phyloP scores from a whole-genome alignment of 1,140 invertebrate species.

The Diuraphis noxia region DNA sequence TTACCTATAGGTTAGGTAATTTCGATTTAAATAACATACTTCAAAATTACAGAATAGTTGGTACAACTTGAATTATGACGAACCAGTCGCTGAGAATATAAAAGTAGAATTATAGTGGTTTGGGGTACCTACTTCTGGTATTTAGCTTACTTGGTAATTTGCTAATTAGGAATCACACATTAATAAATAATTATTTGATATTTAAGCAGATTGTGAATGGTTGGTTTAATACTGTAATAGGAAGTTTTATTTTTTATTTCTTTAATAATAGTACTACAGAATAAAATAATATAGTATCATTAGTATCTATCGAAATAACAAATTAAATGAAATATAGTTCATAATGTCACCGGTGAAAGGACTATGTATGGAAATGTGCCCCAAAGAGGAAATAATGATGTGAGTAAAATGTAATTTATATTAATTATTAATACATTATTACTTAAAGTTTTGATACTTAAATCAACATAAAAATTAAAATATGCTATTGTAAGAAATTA shows the following conservation, averaged over 20 bases:
- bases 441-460: background rate
- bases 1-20: no score
- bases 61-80: no score
- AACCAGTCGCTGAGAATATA: no score
- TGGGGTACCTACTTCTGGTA: background rate
- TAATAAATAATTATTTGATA: background rate
- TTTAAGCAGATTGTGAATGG: no score
- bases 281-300: no score
- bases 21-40: no score
- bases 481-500: background rate
- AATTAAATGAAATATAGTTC: background rate
- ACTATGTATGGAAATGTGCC: conserved; percentile 40
- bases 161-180: background rate
- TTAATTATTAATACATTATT: background rate
- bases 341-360: conserved; percentile 30
- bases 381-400: background rate
- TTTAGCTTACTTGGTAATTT: background rate
- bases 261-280: no score
- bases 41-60: no score
- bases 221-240: background rate
- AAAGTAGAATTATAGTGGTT: background rate
- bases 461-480: background rate
- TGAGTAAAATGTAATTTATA: background rate
- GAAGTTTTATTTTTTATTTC: background rate
- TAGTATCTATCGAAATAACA: background rate